phyloP scores from a whole-genome alignment of 2,113 vertebrate genomes.

The Poeciliopsis retropinna region DNA sequence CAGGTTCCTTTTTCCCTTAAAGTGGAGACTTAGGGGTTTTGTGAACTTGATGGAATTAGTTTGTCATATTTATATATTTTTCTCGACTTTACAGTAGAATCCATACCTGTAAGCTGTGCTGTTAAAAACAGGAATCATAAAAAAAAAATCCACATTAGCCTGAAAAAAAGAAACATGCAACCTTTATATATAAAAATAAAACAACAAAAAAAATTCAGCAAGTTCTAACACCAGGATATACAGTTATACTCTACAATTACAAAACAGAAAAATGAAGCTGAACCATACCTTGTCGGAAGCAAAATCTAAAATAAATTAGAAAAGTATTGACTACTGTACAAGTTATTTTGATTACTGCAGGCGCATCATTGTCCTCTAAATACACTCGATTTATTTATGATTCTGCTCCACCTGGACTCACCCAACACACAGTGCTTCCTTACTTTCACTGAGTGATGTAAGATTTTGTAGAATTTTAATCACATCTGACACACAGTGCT shows the following conservation, averaged over 20 bases:
- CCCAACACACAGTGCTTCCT: neutral
- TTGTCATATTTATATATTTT: neutral
- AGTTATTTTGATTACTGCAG: neutral
- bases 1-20: neutral
- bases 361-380: neutral
- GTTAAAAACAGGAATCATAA: conserved; percentile 1
- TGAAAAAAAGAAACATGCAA: too few species aligned
- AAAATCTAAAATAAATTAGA: too few species aligned
- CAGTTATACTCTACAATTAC: too few species aligned
- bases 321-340: too few species aligned
- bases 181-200: neutral
- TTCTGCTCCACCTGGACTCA: neutral
- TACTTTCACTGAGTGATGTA: conserved; percentile 1
- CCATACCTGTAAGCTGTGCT: neutral
- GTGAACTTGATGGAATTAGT: conserved; percentile 32
- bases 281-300: too few species aligned
- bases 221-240: too few species aligned
- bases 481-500: neutral
- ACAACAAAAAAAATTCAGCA: neutral
- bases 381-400: neutral
- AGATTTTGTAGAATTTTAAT: conserved; percentile 3
- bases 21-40: conserved; percentile 20
- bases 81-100: conserved; percentile 30
- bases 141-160: too few species aligned
- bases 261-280: too few species aligned